Percentiles rank a stretch among this genome's conserved stretches.
These are phyloP conservation scores for Micromys minutus DNA, from an alignment of 2,113 vertebrate genomes.

Conservation along the genomic window DNA sequence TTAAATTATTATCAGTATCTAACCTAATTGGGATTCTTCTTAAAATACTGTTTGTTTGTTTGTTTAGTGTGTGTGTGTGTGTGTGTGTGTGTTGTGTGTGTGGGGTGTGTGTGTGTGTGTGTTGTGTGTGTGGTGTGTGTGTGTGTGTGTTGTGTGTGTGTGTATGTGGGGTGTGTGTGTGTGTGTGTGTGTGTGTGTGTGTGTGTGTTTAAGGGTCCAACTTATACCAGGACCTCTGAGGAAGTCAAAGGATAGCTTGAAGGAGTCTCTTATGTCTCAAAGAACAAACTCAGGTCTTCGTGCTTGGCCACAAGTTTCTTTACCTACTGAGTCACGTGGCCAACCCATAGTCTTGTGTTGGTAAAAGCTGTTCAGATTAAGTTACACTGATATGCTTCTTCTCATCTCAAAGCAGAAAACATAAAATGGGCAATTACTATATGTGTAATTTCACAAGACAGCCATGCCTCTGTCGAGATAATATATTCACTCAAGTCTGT, in stretches of 20 bases:
- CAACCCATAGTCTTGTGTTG: neutral
- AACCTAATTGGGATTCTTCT: neutral
- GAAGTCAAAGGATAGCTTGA: neutral
- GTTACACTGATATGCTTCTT: neutral
- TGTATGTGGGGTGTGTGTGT: neutral
- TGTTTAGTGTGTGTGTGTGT: neutral
- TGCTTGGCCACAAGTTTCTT: neutral
- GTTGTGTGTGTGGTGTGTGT: neutral
- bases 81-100: neutral
- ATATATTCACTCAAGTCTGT: constrained; percentile 22
- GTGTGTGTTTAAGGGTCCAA: neutral
- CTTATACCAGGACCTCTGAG: neutral
- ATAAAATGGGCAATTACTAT: constrained; percentile 46
- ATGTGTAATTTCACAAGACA: constrained; percentile 45
- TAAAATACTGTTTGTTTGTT: neutral
- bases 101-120: neutral
- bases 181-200: neutral
- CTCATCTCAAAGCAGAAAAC: constrained; percentile 6
- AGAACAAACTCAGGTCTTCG: neutral
- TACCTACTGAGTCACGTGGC: neutral
- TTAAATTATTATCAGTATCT: constrained; percentile 8
- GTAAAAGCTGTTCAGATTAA: constrained; percentile 32
- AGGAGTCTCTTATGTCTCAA: neutral
- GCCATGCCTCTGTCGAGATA: constrained; percentile 22
- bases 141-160: neutral